Evolutionary conservation across 2,888 invertebrate species (phyloP).

Genomic region (Sussaba pulchella): DNA sequence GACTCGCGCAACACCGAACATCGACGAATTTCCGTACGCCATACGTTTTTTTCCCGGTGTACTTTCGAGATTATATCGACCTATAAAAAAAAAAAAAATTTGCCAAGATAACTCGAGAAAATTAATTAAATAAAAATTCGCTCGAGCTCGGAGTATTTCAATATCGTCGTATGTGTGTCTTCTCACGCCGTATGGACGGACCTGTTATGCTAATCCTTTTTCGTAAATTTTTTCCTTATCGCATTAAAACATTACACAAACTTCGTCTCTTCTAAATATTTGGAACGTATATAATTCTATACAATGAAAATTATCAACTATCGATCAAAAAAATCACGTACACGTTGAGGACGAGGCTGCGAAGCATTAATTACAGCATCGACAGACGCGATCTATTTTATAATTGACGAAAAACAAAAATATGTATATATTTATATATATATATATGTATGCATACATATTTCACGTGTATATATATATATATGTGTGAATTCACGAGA

Average conservation of each 20-base stretch:
- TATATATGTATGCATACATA: too few species aligned
- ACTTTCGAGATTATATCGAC: conserved; percentile 26
- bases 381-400: background rate
- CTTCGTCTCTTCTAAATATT: background rate
- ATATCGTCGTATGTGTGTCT: conserved; percentile 49
- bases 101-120: conserved; percentile 22
- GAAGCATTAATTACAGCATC: conserved; percentile 19
- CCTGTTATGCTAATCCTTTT: conserved; percentile 59
- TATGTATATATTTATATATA: background rate
- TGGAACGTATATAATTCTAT: conserved; percentile 3
- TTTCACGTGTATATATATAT: background rate
- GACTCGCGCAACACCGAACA: conserved; percentile 55
- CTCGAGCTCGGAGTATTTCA: conserved; percentile 44
- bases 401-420: background rate
- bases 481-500: conserved; percentile 6
- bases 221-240: conserved; percentile 30
- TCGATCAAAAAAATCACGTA: background rate
- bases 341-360: background rate
- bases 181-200: conserved; percentile 68
- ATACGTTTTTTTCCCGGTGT: conserved; percentile 12
- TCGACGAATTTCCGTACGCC: conserved; percentile 40
- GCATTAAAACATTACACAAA: conserved; percentile 41
- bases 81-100: conserved; percentile 28
- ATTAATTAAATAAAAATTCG: conserved; percentile 20
- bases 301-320: too few species aligned